A percentile compares a stretch with the other conserved stretches of the same genome.
phyloP scores from a whole-genome alignment of 1,140 invertebrate species.

The Drosophila santomea region DNA sequence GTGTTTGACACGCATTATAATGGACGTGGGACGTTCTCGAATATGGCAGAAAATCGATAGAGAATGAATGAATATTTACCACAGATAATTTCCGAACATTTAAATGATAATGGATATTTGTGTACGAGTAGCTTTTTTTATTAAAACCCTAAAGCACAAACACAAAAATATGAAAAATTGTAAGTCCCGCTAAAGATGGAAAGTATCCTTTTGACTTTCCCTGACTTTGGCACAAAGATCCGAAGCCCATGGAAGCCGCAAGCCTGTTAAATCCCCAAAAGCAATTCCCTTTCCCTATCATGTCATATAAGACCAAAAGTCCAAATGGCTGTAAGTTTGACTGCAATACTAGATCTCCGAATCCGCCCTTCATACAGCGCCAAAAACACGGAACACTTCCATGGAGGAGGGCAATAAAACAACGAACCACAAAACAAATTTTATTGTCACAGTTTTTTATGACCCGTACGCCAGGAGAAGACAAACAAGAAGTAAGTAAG shows the following conservation, averaged over 20 bases:
- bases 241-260: conserved; percentile 5
- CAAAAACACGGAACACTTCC: conserved; percentile 13
- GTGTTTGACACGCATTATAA: conserved; percentile 5
- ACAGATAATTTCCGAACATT: conserved; percentile 7
- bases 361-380: conserved; percentile 1
- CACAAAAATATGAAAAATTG: background rate
- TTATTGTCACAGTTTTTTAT: conserved; percentile 70
- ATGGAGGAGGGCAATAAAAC: conserved; percentile 52
- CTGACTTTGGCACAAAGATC: conserved; percentile 40
- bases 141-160: background rate
- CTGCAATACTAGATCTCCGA: conserved; percentile 3
- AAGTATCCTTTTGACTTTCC: conserved; percentile 17
- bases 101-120: background rate
- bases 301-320: conserved; percentile 6
- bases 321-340: conserved; percentile 19
- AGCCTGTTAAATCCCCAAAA: conserved; percentile 21
- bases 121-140: background rate
- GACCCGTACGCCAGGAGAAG: conserved; percentile 45
- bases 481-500: conserved; percentile 53
- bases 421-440: conserved; percentile 57
- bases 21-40: conserved; percentile 5
- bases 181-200: conserved; percentile 1
- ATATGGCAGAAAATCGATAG: conserved; percentile 36
- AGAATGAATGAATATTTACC: conserved; percentile 12
- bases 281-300: background rate